Evolutionary conservation across 2,113 vertebrate genomes (phyloP).

Genomic region (Hiodon alosoides): DNA sequence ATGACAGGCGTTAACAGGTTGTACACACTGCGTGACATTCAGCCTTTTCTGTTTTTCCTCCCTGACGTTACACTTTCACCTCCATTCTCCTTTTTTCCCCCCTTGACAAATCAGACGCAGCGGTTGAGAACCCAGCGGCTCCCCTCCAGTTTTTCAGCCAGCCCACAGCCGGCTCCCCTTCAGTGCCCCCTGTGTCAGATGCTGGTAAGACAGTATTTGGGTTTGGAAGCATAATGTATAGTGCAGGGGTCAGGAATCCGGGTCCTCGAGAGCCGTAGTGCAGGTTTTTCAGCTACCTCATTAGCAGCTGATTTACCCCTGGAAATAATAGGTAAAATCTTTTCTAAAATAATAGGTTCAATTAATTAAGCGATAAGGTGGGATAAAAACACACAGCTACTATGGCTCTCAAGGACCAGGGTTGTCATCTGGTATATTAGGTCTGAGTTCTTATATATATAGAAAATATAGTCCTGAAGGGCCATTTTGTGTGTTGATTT

Average conservation of each 20-base stretch:
- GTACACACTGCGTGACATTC: background rate
- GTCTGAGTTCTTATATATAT: too few species aligned
- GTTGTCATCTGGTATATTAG: too few species aligned
- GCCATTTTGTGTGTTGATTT: too few species aligned
- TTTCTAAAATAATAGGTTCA: too few species aligned
- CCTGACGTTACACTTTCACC: conserved; percentile 3
- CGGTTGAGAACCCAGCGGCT: conserved; percentile 31
- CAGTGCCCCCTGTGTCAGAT: conserved; percentile 32
- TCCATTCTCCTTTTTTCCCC: background rate
- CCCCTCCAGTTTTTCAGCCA: conserved; percentile 39
- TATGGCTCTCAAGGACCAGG: background rate
- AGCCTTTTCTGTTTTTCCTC: background rate
- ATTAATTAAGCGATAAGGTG: too few species aligned
- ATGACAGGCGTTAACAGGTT: background rate
- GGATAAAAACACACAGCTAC: background rate
- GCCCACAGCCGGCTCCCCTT: conserved; percentile 28
- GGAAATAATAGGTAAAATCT: too few species aligned
- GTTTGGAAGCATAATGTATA: background rate
- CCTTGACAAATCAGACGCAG: conserved; percentile 41
- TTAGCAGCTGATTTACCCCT: too few species aligned
- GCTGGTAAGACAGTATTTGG: conserved; percentile 36
- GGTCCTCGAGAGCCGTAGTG: too few species aligned
- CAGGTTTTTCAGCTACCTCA: too few species aligned
- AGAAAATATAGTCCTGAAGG: too few species aligned
- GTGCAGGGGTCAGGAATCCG: too few species aligned